Evolutionary conservation across 2,888 invertebrate genomes (phyloP).

Genomic region (Macropis europaea): DNA sequence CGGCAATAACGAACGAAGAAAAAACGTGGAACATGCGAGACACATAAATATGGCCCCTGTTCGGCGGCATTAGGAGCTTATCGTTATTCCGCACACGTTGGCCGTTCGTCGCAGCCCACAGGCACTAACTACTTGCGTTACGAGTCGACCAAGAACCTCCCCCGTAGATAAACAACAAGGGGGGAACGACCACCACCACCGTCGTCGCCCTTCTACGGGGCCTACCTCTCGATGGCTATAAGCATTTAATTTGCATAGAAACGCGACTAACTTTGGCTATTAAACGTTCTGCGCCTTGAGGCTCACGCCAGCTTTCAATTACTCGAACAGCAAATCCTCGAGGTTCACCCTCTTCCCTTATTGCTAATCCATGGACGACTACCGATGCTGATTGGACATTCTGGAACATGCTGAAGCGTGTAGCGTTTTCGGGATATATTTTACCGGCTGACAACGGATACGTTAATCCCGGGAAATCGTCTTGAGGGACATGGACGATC

Average conservation of each 20-base stretch:
- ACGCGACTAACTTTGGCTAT: conserved; percentile 76
- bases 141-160: conserved; percentile 70
- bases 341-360: conserved; percentile 32
- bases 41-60: conserved; percentile 71
- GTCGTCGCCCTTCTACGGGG: conserved; percentile 43
- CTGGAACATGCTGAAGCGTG: not conserved
- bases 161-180: conserved; percentile 71
- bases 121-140: conserved; percentile 74
- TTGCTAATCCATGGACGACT: conserved; percentile 32
- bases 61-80: conserved; percentile 73
- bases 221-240: conserved; percentile 68
- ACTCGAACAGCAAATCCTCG: conserved; percentile 68
- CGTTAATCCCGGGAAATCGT: not conserved
- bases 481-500: too few species aligned
- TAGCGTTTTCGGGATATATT: not conserved
- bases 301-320: conserved; percentile 69
- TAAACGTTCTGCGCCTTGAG: conserved; percentile 68
- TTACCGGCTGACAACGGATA: not conserved
- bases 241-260: conserved; percentile 77
- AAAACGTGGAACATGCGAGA: conserved; percentile 69
- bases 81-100: conserved; percentile 77
- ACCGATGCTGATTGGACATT: conserved; percentile 16
- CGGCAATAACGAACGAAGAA: conserved; percentile 62
- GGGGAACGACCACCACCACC: conserved; percentile 52
- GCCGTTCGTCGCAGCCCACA: conserved; percentile 72